phyloP scores from a whole-genome alignment of 2,797 vertebrate species.

The Gila robusta region DNA sequence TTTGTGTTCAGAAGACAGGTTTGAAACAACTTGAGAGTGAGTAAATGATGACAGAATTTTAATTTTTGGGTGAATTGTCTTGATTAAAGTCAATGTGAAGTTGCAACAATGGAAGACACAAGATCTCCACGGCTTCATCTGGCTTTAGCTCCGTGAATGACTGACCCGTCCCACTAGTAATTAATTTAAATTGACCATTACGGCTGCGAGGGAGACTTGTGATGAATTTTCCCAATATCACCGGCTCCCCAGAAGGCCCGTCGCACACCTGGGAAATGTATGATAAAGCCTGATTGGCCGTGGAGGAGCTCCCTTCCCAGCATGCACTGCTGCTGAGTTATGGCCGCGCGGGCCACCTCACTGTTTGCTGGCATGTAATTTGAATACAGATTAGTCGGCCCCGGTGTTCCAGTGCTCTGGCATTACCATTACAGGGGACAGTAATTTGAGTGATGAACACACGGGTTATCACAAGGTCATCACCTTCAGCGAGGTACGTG shows the following conservation, averaged over 20 bases:
- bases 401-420: conserved; percentile 87
- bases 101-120: too few species aligned
- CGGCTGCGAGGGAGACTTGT: conserved; percentile 80
- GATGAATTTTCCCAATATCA: conserved; percentile 92
- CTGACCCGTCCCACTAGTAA: conserved; percentile 77
- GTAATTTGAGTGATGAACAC: conserved; percentile 93
- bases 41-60: too few species aligned
- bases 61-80: too few species aligned
- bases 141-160: too few species aligned
- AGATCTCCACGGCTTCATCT: too few species aligned
- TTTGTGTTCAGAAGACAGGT: too few species aligned
- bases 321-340: conserved; percentile 84
- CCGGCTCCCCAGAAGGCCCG: conserved; percentile 81
- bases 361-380: conserved; percentile 87
- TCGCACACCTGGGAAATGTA: conserved; percentile 88
- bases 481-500: conserved; percentile 77
- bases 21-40: too few species aligned
- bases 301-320: conserved; percentile 77
- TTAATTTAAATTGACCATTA: conserved; percentile 94
- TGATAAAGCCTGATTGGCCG: conserved; percentile 85
- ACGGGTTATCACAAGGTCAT: conserved; percentile 94
- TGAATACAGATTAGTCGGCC: conserved; percentile 94
- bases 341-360: conserved; percentile 81
- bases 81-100: too few species aligned
- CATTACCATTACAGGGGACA: conserved; percentile 87